Base-by-base conservation (phyloP, 1,140 invertebrate species). In the Oncopeltus fasciatus region DNA sequence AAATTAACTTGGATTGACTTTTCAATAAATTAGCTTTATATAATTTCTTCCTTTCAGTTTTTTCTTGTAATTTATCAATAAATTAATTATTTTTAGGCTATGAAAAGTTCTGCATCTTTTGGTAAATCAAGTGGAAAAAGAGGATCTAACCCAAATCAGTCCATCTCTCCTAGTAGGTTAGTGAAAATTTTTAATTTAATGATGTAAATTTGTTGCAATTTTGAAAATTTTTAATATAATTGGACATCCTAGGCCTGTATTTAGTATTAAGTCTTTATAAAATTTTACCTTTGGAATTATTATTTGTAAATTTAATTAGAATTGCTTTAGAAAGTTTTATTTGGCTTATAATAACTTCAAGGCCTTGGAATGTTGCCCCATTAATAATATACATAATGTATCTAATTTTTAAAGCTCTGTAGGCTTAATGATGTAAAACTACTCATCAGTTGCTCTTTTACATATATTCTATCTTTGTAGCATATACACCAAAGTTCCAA, bases 261-360 rank as follows among this genome's bases (percentile, higher is more conserved):
- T 24, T 53, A 53, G 49, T 24, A 24, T 53, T 53, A 53, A 53
- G 49, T 53, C 18, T 4, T 53, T 53, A 24, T 53, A 24, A 53
- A 24, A 53, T 24, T 3, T 53, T 24, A 53, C 49, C 2, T 53
- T 20, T 24, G 16, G 26, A 53, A 53, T 38, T 2, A 49, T 24
- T 49, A 53, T 53, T 16, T 53, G 49, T 53, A 53, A 53, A 18
- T 11, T 53, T 53, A 53, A 53, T 46, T 53, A 53, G 49, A 4
- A 24, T 53, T 53, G 49, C 49, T 53, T 53, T 53, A 53, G 49
- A 24, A 53, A 21, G 49, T 53, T 53, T 53, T 53, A 53, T 53
- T 53, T 53, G 26, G 49, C 49, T 53, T 53, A 53, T 53, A 53
- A 49, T 53, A 53, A 24, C 26, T 16, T 26, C 24, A 53, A 53